Percentiles rank a stretch among this genome's conserved stretches.
Conservation (phyloP, 2,888 invertebrate species). For the Leptarthrus brevirostris region DNA sequence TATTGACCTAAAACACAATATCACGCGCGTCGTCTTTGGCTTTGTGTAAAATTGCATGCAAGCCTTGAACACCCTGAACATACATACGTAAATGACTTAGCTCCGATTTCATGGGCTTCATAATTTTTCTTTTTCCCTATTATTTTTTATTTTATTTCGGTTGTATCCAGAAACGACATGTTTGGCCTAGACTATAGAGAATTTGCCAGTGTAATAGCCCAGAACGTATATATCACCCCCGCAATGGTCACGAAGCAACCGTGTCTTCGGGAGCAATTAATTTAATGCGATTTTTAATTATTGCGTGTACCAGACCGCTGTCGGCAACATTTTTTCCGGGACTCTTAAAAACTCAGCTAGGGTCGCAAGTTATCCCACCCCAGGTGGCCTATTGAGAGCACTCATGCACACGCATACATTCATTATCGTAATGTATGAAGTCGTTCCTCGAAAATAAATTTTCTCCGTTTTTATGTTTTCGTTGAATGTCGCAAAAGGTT, state of each 20-base stretch:
- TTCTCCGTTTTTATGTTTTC: conserved; percentile 19
- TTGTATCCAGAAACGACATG: too few relatives aligned
- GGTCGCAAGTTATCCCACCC: neutral
- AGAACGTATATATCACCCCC: too few relatives aligned
- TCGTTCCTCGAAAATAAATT: neutral
- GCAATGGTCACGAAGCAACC: neutral
- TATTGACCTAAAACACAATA: conserved; percentile 37
- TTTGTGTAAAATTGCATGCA: conserved; percentile 45
- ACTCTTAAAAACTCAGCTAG: neutral
- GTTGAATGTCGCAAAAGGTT: neutral
- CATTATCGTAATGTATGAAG: neutral
- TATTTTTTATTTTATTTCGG: neutral
- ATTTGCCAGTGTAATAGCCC: too few relatives aligned
- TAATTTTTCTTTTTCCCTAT: neutral
- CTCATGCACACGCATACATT: neutral
- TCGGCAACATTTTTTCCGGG: neutral
- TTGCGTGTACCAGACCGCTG: conserved; percentile 37
- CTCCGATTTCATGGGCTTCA: conserved; percentile 8
- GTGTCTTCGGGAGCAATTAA: conserved; percentile 25
- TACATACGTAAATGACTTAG: conserved; percentile 37
- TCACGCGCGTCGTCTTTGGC: conserved; percentile 14
- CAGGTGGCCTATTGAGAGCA: neutral
- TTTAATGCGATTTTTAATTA: conserved; percentile 46
- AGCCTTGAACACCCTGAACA: neutral
- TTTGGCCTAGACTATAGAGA: too few relatives aligned